Evolutionary conservation across 2,888 invertebrate species (phyloP).

Genomic region (Thumatha senex): DNA sequence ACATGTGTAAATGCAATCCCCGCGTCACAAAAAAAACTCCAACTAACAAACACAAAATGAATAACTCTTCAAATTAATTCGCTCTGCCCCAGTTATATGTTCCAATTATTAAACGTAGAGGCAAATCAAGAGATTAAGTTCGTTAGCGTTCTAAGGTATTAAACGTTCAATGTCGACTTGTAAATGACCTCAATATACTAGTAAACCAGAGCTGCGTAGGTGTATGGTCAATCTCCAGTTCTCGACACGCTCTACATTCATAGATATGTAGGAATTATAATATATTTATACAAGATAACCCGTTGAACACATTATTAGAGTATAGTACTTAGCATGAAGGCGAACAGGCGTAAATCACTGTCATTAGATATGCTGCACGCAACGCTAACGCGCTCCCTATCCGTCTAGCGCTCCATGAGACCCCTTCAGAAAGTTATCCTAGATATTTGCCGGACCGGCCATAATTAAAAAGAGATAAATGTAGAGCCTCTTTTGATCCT

Average conservation of each 20-base stretch:
- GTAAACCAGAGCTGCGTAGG: constrained; percentile 1
- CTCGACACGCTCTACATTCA: constrained; percentile 14
- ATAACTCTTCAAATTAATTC: too few species aligned
- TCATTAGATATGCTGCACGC: background rate
- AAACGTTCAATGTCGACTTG: constrained; percentile 43
- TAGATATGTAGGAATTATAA: background rate
- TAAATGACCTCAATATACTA: constrained; percentile 45
- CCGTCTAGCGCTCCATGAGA: too few species aligned
- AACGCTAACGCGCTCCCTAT: too few species aligned
- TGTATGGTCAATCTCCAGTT: constrained; percentile 1
- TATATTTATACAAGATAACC: background rate
- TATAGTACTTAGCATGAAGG: background rate
- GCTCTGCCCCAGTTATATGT: background rate
- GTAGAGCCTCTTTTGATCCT: too few species aligned
- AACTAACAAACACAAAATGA: too few species aligned
- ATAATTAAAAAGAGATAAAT: too few species aligned
- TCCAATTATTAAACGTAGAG: background rate
- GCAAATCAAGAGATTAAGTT: constrained; percentile 46
- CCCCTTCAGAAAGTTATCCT: too few species aligned
- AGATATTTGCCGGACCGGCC: too few species aligned
- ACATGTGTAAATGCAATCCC: too few species aligned
- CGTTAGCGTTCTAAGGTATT: constrained; percentile 8
- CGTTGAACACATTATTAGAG: background rate
- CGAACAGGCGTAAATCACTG: background rate
- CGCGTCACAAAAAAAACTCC: too few species aligned